Base-by-base conservation (phyloP, 2,113 vertebrate species). In the Apodemus speciosus region DNA sequence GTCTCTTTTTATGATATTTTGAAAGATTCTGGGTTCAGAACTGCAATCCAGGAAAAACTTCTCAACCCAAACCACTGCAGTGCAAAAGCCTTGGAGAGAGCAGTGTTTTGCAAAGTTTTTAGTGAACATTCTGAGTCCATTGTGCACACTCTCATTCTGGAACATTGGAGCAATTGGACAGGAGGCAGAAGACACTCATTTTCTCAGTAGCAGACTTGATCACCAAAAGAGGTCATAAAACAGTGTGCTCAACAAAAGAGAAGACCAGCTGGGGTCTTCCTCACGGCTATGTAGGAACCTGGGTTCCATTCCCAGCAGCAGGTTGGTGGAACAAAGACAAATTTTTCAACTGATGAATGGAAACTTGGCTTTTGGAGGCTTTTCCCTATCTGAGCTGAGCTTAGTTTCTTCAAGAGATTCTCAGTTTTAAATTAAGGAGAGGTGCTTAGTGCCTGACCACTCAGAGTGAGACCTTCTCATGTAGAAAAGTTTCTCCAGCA, bases 1-100 rank as follows among this genome's bases (percentile, higher is more conserved):
- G 11, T 40, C 38, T 51, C 14, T 51, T 40, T 84, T 43, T n/a
- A 43, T 27, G 68, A 20, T 43, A 10, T 30, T 88, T 81, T 91
- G 91, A 94, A 92, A 95, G 91, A 46, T 71, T 86, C 71, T 75
- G 71, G 88, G n/a, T 27, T 81, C 75, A 30, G 66, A 95, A 30
- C 64, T 40, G 56, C 90, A 30, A 75, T 73, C 58, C 88, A 71
- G 73, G 86, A 93, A 94, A 94, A 85, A 64, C 62, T 14, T 6
- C 16, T 30, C 11, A 0, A 23, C 32, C 53, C 49, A 72, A 80
- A 38, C 46, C 2, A 13, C 90, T 69, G 21, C 46, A 21, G 43
- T 4, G 71, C 83, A 49, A 62, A 87, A 72, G 53, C 23, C 49
- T 91, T 62, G 71, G 30, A 91, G 71, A 76, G 69, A 64, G 27